These are phyloP conservation scores for Hyles lineata DNA, from an alignment of 2,888 invertebrate genomes.

Conservation along the genomic window DNA sequence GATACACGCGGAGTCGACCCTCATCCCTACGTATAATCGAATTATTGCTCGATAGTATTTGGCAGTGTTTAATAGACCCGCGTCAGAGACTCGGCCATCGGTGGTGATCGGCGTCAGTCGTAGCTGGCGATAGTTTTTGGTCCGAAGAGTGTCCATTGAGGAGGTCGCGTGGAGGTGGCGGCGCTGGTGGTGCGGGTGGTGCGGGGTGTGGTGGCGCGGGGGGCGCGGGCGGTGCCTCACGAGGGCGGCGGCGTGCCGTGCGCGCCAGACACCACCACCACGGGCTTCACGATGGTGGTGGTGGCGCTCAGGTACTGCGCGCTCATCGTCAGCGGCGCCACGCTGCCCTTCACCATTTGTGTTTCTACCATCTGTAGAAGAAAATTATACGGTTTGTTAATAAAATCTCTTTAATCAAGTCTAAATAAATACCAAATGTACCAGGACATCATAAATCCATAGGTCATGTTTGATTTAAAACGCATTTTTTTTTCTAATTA, in stretches of 20 bases:
- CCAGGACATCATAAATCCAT: neutral
- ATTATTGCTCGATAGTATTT: slow-evolving; percentile 51
- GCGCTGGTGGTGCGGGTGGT: slow-evolving; percentile 39
- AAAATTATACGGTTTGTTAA: neutral
- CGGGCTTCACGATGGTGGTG: slow-evolving; percentile 87
- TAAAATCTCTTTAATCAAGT: neutral
- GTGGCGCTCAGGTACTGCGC: slow-evolving; percentile 88
- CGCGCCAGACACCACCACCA: slow-evolving; percentile 85
- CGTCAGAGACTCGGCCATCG: slow-evolving; percentile 16
- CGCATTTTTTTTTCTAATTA: too few relatives aligned
- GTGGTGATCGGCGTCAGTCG: slow-evolving; percentile 11
- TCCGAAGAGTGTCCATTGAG: slow-evolving; percentile 30
- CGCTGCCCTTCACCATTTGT: slow-evolving; percentile 84
- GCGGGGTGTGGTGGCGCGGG: slow-evolving; percentile 37
- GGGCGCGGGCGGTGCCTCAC: slow-evolving; percentile 40
- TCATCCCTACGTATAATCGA: slow-evolving; percentile 24
- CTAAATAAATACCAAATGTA: neutral
- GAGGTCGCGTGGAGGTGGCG: slow-evolving; percentile 29
- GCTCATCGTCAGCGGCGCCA: slow-evolving; percentile 87
- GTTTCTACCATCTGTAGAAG: slow-evolving; percentile 74
- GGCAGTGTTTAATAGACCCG: slow-evolving; percentile 46
- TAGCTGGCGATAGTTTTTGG: neutral
- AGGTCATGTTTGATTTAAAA: too few relatives aligned
- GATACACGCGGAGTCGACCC: neutral
- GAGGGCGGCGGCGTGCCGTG: slow-evolving; percentile 48